A percentile compares a stretch with the other conserved stretches of the same genome.
Evolutionary conservation across 2,888 invertebrate species (phyloP).

Genomic region (Julus scanicus): DNA sequence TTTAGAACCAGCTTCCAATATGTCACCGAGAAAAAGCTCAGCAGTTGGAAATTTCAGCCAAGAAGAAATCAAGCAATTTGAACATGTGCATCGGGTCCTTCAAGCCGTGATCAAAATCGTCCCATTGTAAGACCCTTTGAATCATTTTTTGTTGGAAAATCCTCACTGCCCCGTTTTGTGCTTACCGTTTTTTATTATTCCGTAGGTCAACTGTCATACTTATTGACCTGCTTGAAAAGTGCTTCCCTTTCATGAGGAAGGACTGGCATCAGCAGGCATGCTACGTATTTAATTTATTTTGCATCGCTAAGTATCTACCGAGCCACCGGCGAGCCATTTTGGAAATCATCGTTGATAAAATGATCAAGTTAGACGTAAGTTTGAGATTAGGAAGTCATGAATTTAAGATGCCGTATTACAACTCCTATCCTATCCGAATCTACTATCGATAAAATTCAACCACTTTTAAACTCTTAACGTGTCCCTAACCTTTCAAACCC

Average conservation of each 20-base stretch:
- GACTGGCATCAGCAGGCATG: conserved; percentile 14
- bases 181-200: not conserved
- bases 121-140: conserved; percentile 24
- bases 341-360: conserved; percentile 49
- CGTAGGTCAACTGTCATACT: not conserved
- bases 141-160: not conserved
- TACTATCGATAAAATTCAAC: too few species aligned
- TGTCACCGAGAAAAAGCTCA: not conserved
- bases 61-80: not conserved
- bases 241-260: conserved; percentile 47
- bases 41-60: not conserved
- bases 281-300: conserved; percentile 43
- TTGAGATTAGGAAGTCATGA: not conserved
- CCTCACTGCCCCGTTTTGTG: not conserved
- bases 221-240: not conserved
- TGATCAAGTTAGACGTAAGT: conserved; percentile 51
- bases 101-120: conserved; percentile 32
- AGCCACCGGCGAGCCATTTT: conserved; percentile 5
- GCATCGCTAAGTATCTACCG: conserved; percentile 36
- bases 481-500: too few species aligned
- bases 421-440: too few species aligned
- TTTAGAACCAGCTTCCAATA: not conserved
- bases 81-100: conserved; percentile 24
- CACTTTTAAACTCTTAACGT: too few species aligned
- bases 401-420: too few species aligned